These are phyloP conservation scores for Pomacea maculata DNA, from an alignment of 1,140 invertebrate species.

Conservation along the genomic window DNA sequence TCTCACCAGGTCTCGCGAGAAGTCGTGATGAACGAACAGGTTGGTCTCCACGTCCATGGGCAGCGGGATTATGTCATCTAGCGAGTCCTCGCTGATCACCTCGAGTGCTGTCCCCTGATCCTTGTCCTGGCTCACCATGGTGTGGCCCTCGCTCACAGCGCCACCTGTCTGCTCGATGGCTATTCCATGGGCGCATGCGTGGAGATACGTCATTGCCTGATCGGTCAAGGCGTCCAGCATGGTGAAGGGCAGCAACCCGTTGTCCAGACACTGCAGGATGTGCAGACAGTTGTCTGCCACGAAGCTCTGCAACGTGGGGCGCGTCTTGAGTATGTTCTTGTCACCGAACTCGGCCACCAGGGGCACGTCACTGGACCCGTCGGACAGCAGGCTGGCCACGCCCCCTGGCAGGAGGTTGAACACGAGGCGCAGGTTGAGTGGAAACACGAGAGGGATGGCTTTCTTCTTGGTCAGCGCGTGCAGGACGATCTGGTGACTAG, in stretches of 20 bases:
- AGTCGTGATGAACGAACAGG: constrained; percentile 5
- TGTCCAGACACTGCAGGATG: background rate
- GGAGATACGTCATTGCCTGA: background rate
- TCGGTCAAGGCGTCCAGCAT: background rate
- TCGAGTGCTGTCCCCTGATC: background rate
- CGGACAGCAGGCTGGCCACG: background rate
- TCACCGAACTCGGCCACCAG: constrained; percentile 12
- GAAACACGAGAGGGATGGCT: constrained; percentile 20
- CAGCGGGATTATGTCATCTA: background rate
- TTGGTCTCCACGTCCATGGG: constrained; percentile 12
- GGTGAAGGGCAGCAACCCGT: constrained; percentile 5
- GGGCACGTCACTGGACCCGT: constrained; percentile 24
- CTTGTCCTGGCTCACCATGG: background rate
- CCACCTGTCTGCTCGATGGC: background rate
- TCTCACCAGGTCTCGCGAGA: background rate
- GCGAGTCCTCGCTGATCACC: background rate
- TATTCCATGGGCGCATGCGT: constrained; percentile 4
- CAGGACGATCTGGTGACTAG: constrained; percentile 12
- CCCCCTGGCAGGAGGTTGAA: background rate
- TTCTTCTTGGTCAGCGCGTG: constrained; percentile 19
- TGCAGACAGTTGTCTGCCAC: constrained; percentile 4
- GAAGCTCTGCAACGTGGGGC: constrained; percentile 3
- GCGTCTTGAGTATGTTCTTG: background rate
- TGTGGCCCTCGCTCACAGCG: background rate
- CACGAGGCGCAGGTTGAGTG: constrained; percentile 21